Evolutionary conservation across 2,888 invertebrate species (phyloP), one percentile per base, ranked within the genome.

Genomic region (Megastigmus dorsalis): DNA sequence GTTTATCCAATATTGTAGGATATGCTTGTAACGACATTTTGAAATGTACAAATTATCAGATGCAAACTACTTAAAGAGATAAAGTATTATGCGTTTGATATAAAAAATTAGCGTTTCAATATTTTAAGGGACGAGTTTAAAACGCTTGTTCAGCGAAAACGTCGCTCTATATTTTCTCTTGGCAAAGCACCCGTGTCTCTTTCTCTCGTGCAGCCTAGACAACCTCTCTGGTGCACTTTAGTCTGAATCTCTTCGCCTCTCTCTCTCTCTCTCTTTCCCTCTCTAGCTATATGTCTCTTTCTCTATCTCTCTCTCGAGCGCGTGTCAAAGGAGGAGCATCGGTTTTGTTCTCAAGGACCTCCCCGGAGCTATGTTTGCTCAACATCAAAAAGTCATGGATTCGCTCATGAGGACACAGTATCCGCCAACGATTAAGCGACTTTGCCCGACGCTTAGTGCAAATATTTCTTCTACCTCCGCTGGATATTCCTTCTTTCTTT

Each of bases 381-480:
- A 55, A 20, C 67, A 68, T 68, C 48, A 48, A 68, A 36, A 57
- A 68, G 57, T 68, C 67, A 68, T 36, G 57, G 26, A 26, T 30
- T 38, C 45, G 43, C 41, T 4, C 30, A 1, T 9, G 6, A 20
- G 15, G 52, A 57, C 48, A 36, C 43, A n/a, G n/a, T 68, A 48
- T 68, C 48, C 52, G 48, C 36, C 13, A 15, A 28, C 63, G 38
- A 65, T 65, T 33, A 63, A 63, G 38, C 6, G 18, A n/a, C 54
- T 33, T 13, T 52, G 9, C 33, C 18, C 10, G 30, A 28, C 38
- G 36, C 38, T 20, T 7, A 50, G 26, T 3, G 48, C 26, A 63
- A 63, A 63, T 50, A 36, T 50, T 50, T 63, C 26, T 63, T 36
- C 23, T 33, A 13, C 50, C 33, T 6, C n/a, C n/a, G n/a, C n/a